Conservation (phyloP, 1,140 invertebrate genomes). For the Caenorhabditis elegans region WBcel235 BX284606.5:9811501-9812000, state of each 20-base stretch:
- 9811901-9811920: not conserved
- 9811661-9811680: not conserved
- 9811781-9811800: not conserved
- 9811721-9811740: not conserved
- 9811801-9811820: not conserved
- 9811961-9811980: not conserved
- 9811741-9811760: not conserved
- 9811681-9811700: not conserved
- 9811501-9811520: not conserved
- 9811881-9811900: not conserved
- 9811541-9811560: not conserved
- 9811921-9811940: not conserved
- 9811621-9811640: not conserved
- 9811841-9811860: not conserved
- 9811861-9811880: no score
- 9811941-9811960: not conserved
- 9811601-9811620: not conserved
- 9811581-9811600: not conserved
- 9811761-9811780: not conserved
- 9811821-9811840: not conserved
- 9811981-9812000: not conserved
- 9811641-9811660: not conserved
- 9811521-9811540: not conserved
- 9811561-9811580: not conserved
- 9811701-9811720: not conserved